phyloP scores from a whole-genome alignment of 2,888 invertebrate species.

The Pterostichus niger region DNA sequence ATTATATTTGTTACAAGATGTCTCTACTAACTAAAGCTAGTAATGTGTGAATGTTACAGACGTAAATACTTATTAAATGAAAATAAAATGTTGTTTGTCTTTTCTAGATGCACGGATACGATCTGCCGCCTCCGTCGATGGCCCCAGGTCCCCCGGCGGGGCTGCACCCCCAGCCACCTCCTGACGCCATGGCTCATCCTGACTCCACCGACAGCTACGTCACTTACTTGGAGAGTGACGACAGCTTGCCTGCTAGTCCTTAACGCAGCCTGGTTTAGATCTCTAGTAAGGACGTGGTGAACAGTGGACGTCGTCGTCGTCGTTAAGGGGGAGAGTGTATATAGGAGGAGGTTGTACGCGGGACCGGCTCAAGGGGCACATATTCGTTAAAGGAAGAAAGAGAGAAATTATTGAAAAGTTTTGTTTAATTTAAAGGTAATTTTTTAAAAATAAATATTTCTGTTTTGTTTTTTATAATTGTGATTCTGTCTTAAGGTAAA shows the following conservation, averaged over 20 bases:
- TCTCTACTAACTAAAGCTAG: too few relatives aligned
- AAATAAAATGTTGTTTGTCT: conserved; percentile 32
- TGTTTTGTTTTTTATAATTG: not conserved
- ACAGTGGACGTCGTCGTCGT: not conserved
- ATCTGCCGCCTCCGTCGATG: conserved; percentile 79
- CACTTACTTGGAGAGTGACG: conserved; percentile 94
- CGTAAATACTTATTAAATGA: too few relatives aligned
- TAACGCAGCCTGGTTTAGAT: conserved; percentile 75
- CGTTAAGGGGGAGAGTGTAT: not conserved
- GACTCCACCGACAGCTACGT: conserved; percentile 94
- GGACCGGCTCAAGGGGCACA: not conserved
- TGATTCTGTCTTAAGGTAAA: not conserved
- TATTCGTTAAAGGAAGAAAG: too few relatives aligned
- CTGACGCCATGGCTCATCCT: conserved; percentile 85
- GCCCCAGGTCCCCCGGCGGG: conserved; percentile 80
- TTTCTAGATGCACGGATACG: conserved; percentile 94
- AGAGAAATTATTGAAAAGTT: too few relatives aligned
- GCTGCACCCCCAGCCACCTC: conserved; percentile 78
- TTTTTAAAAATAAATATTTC: not conserved
- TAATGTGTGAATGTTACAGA: too few relatives aligned
- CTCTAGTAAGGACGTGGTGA: conserved; percentile 29
- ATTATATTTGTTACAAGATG: too few relatives aligned
- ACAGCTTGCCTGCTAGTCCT: conserved; percentile 87
- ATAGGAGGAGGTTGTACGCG: not conserved
- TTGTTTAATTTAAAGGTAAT: too few relatives aligned